Conservation (phyloP, 1,140 invertebrate species). For the Olivierus martensii region DNA sequence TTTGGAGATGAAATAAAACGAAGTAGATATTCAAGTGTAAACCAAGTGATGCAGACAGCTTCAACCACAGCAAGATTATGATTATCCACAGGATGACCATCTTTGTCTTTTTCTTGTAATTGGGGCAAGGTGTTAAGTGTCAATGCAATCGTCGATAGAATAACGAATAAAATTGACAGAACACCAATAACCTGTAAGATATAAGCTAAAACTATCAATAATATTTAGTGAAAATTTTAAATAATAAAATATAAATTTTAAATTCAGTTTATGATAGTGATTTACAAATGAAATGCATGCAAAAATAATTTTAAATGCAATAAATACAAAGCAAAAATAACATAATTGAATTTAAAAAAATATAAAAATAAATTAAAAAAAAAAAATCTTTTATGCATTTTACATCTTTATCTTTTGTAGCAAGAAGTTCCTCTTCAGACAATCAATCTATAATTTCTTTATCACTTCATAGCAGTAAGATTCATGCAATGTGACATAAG, state of each 20-base stretch:
- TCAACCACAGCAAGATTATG: slow-evolving; percentile 91
- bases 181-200: slow-evolving; percentile 85
- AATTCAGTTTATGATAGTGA: background rate
- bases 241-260: background rate
- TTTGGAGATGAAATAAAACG: slow-evolving; percentile 96
- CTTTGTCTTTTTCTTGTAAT: slow-evolving; percentile 71
- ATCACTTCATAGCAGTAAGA: too few relatives aligned
- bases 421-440: too few relatives aligned
- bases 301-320: background rate
- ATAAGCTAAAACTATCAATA: background rate
- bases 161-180: slow-evolving; percentile 98
- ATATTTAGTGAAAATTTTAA: background rate
- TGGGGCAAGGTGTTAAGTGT: slow-evolving; percentile 95
- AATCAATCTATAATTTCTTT: too few relatives aligned
- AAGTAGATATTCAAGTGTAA: slow-evolving; percentile 95
- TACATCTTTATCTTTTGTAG: too few relatives aligned
- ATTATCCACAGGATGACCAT: slow-evolving; percentile 51
- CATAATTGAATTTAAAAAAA: too few relatives aligned
- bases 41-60: slow-evolving; percentile 99
- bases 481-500: too few relatives aligned
- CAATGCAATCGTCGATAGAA: slow-evolving; percentile 94
- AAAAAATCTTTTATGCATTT: too few relatives aligned
- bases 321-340: background rate
- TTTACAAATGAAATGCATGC: background rate
- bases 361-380: too few relatives aligned